phyloP scores from a whole-genome alignment of 1,140 invertebrate genomes.

The Bombus polaris region DNA sequence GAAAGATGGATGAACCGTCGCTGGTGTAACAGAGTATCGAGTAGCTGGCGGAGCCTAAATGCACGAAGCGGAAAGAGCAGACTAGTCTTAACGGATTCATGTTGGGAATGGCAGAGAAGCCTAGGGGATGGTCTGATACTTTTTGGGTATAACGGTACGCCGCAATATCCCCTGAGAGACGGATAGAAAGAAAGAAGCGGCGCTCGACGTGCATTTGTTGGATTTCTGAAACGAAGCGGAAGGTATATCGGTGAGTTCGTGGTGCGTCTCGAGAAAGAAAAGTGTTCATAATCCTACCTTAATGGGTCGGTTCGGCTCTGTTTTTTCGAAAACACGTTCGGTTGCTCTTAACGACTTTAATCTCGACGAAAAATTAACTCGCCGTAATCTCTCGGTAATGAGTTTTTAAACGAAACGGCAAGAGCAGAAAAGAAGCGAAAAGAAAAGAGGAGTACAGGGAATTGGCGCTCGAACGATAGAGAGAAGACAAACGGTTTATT shows the following conservation, averaged over 20 bases:
- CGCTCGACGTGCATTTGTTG: conserved; percentile 17
- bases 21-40: conserved; percentile 40
- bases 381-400: conserved; percentile 37
- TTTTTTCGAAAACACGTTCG: not conserved
- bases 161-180: conserved; percentile 23
- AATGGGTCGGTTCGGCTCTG: not conserved
- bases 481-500: no score
- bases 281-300: conserved; percentile 26
- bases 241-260: not conserved
- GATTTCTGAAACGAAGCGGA: not conserved
- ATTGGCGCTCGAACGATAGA: not conserved
- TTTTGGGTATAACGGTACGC: conserved; percentile 31
- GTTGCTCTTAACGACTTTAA: not conserved
- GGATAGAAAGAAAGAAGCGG: not conserved
- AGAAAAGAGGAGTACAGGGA: no score
- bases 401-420: not conserved
- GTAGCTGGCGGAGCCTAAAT: conserved; percentile 38
- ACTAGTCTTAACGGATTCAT: conserved; percentile 48
- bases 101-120: conserved; percentile 47
- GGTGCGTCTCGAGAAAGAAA: not conserved
- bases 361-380: conserved; percentile 32
- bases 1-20: conserved; percentile 64
- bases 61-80: conserved; percentile 56
- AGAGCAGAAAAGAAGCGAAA: not conserved
- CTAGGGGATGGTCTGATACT: conserved; percentile 52